These are phyloP conservation scores for Sesamia inferens DNA, from an alignment of 2,888 invertebrate species.

Conservation along the genomic window DNA sequence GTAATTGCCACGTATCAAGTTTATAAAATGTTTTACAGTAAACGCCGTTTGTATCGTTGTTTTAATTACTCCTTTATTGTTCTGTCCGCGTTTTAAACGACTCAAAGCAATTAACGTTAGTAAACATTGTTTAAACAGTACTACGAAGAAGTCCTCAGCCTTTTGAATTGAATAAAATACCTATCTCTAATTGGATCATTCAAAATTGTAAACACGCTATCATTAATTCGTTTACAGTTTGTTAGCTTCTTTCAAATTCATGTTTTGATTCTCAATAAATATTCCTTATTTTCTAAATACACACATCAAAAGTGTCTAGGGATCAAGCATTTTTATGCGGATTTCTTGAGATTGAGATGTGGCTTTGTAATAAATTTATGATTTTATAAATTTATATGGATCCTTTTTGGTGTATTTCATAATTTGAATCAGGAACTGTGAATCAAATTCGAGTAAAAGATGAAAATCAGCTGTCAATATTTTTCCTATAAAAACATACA, in stretches of 20 bases:
- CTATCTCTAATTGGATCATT: not conserved
- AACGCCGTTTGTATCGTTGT: not conserved
- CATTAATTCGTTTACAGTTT: not conserved
- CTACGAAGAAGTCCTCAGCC: not conserved
- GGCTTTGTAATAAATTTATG: too few relatives aligned
- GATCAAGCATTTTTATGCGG: too few relatives aligned
- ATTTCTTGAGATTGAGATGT: too few relatives aligned
- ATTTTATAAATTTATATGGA: too few relatives aligned
- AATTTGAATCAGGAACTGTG: too few relatives aligned
- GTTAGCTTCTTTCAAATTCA: not conserved
- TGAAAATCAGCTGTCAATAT: too few relatives aligned
- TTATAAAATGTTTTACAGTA: conserved; percentile 25
- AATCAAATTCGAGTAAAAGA: too few relatives aligned
- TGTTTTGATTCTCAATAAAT: not conserved
- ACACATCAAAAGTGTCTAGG: too few relatives aligned
- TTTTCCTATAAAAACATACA: too few relatives aligned
- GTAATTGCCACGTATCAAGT: conserved; percentile 34
- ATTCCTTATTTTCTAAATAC: not conserved
- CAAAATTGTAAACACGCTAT: conserved; percentile 1
- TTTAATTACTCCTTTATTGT: conserved; percentile 39
- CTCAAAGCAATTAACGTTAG: conserved; percentile 26
- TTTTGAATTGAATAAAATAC: conserved; percentile 17
- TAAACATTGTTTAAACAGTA: conserved; percentile 32
- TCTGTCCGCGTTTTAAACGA: conserved; percentile 25
- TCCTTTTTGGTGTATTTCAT: too few relatives aligned